phyloP scores from a whole-genome alignment of 1,140 invertebrate species.

The Aricia agestis region DNA sequence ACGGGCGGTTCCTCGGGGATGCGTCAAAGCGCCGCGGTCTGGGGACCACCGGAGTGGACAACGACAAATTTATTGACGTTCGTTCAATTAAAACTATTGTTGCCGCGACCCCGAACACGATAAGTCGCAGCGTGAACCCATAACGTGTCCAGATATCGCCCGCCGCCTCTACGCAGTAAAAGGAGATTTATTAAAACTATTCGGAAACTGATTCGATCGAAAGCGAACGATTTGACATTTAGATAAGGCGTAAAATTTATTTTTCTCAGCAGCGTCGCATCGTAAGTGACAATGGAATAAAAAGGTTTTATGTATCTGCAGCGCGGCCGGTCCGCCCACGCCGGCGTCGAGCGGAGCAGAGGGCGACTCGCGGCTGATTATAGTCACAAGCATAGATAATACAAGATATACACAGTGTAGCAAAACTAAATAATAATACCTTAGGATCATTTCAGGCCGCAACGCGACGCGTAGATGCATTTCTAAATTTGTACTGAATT shows the following conservation, averaged over 20 bases:
- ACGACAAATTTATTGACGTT: conserved; percentile 74
- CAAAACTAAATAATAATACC: too few species aligned
- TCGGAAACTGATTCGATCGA: conserved; percentile 75
- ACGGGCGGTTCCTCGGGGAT: conserved; percentile 53
- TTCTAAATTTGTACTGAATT: too few species aligned
- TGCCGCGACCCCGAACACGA: conserved; percentile 62
- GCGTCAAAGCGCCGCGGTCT: conserved; percentile 37
- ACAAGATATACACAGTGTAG: too few species aligned
- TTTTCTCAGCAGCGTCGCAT: conserved; percentile 58
- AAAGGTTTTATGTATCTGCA: conserved; percentile 68
- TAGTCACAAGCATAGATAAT: conserved; percentile 34
- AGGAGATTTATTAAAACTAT: conserved; percentile 77
- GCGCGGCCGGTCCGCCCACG: conserved; percentile 51
- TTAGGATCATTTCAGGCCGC: too few species aligned
- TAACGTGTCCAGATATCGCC: conserved; percentile 59
- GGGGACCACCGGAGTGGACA: conserved; percentile 65
- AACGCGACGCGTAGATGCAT: too few species aligned
- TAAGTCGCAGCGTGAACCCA: conserved; percentile 68
- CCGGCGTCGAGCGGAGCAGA: conserved; percentile 45
- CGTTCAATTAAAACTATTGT: conserved; percentile 76
- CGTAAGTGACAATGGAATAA: conserved; percentile 73
- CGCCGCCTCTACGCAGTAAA: conserved; percentile 61
- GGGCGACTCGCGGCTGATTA: conserved; percentile 53
- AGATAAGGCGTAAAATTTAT: conserved; percentile 75
- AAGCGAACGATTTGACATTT: conserved; percentile 75